Base-by-base conservation (phyloP, 2,888 invertebrate species). In the Philaethria dido region DNA sequence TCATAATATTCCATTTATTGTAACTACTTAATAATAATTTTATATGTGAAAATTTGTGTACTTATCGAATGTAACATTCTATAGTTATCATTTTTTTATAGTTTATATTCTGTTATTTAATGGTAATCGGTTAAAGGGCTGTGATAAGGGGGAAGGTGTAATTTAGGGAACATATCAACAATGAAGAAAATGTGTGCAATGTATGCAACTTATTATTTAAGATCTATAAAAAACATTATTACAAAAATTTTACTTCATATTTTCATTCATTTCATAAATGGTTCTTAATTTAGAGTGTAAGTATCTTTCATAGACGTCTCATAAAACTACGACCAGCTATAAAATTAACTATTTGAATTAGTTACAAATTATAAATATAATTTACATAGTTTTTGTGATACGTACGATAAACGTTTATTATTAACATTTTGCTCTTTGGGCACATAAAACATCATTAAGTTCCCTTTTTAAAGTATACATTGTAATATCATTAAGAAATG, bases 111-210 rank as follows among this genome's bases (percentile, higher is more conserved):
- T 84, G 87, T 88, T 88, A 81, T 83, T 83, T 84, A 84, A 83
- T 86, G 76, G 72, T 84, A 86, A 80, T 76, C 82, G 84, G 83
- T 82, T 82, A 83, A 83, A 80, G 87, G 90, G 90, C 90, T 91
- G 90, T 91, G 90, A 91, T 89, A 86, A 80, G 80, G 82, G 80
- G 85, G 80, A 81, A 81, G 83, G 80, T 82, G 80, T 85, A 84
- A 83, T 82, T 81, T 81, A 82, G 85, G 86, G 85, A 86, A 88
- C 86, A 80, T 77, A 76, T 80, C 76, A 70, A 78, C 75, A 69
- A 78, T 73, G 73, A 73, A 73, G 77, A 75, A 75, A 77, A 77
- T 78, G 73, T 57, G 54, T 48, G 11, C 54, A 64, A 67, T 72
- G 61, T 64, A 47, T 44, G 16, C 16, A 33, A 33, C 22, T 13